phyloP scores from a whole-genome alignment of 2,113 vertebrate genomes.

The Leuciscus idus region DNA sequence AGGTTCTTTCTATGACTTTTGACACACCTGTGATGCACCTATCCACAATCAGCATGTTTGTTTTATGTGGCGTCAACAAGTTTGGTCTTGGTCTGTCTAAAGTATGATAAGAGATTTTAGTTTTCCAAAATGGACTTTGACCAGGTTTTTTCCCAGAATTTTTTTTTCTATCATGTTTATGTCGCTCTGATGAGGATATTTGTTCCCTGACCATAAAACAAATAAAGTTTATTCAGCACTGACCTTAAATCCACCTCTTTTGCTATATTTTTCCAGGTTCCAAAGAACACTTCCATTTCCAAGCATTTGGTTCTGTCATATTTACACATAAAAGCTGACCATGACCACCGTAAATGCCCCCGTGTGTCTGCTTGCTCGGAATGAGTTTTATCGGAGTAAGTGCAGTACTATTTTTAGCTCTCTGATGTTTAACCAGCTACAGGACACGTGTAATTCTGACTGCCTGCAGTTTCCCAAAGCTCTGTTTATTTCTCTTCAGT shows the following conservation, averaged over 20 bases:
- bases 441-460: neutral
- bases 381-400: conserved; percentile 72
- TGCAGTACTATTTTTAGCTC: conserved; percentile 50
- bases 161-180: neutral
- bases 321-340: conserved; percentile 17
- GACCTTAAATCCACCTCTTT: neutral
- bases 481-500: conserved; percentile 15
- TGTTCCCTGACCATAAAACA: neutral
- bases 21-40: conserved; percentile 16
- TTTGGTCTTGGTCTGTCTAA: conserved; percentile 21
- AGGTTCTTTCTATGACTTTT: conserved; percentile 24
- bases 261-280: conserved; percentile 28
- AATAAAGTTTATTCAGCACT: neutral
- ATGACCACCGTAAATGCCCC: conserved; percentile 75
- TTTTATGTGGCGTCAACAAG: conserved; percentile 37
- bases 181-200: neutral
- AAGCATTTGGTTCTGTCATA: conserved; percentile 45
- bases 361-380: conserved; percentile 70
- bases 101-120: conserved; percentile 12
- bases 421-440: conserved; percentile 8
- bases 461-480: neutral
- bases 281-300: neutral
- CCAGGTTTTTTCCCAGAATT: neutral
- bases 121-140: conserved; percentile 28
- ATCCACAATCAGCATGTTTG: conserved; percentile 41